These are phyloP conservation scores for Eristalis pertinax DNA, from an alignment of 2,888 invertebrate species.

Conservation along the genomic window DNA sequence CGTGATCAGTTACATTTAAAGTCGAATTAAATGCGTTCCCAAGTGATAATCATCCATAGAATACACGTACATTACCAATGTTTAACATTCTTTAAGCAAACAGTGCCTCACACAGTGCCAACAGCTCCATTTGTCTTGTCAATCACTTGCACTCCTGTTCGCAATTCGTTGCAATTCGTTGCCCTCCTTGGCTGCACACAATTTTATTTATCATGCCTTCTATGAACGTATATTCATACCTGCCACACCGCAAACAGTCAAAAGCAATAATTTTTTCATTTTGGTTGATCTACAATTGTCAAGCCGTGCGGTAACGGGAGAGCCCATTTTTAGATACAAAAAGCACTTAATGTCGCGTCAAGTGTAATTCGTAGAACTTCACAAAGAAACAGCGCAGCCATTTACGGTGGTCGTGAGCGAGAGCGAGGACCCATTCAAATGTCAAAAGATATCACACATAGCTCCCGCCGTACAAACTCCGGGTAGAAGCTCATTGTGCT, in stretches of 20 bases:
- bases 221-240: not conserved
- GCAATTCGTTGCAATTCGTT: not conserved
- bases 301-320: not conserved
- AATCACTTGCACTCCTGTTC: not conserved
- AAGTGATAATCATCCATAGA: not conserved
- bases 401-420: not conserved
- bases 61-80: not conserved
- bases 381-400: slow-evolving; percentile 28
- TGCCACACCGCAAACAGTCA: slow-evolving; percentile 5
- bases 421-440: slow-evolving; percentile 53
- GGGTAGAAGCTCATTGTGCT: not conserved
- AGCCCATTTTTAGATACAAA: slow-evolving; percentile 50
- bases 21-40: not conserved
- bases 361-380: slow-evolving; percentile 32
- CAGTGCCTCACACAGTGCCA: not conserved
- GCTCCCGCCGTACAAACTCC: slow-evolving; percentile 2
- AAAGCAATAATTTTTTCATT: slow-evolving; percentile 12
- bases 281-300: slow-evolving; percentile 45
- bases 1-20: not conserved
- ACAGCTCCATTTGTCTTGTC: not conserved
- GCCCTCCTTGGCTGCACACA: not conserved
- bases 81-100: not conserved
- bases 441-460: slow-evolving; percentile 52
- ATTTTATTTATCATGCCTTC: not conserved
- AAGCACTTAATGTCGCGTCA: slow-evolving; percentile 56